These are phyloP conservation scores for Rhegmatorhina hoffmannsi DNA, from an alignment of 2,113 vertebrate genomes.

Conservation along the genomic window DNA sequence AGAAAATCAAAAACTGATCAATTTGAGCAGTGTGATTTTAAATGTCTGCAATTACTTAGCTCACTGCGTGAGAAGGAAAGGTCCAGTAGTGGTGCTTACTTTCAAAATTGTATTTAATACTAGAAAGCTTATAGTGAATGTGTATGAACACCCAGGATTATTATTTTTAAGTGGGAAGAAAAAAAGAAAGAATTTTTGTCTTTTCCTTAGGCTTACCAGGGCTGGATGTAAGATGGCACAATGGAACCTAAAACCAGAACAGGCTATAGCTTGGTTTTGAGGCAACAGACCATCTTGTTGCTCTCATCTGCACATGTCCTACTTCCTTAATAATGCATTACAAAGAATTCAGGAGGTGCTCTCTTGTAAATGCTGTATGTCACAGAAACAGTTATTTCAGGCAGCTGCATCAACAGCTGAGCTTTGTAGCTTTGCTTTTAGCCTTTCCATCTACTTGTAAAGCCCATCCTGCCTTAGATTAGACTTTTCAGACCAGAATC, in stretches of 20 bases:
- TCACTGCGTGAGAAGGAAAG: background rate
- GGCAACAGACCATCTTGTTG: background rate
- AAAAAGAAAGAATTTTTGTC: background rate
- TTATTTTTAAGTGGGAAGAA: background rate
- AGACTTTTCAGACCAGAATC: background rate
- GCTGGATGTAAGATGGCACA: background rate
- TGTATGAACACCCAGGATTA: background rate
- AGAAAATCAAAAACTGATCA: background rate
- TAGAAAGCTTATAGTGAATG: background rate
- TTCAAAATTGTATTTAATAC: background rate
- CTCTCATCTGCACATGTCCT: background rate
- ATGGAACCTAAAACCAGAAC: background rate
- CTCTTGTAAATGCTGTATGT: background rate
- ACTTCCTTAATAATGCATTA: background rate
- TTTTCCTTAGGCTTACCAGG: background rate
- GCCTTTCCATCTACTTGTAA: background rate
- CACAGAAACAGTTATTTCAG: background rate
- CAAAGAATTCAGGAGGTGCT: background rate
- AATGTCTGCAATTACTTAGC: background rate
- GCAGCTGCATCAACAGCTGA: background rate
- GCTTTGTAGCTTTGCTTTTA: background rate
- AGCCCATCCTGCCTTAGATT: background rate
- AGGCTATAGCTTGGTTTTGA: background rate
- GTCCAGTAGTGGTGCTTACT: background rate
- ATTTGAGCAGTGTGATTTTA: background rate